Evolutionary conservation across 2,797 vertebrate genomes (phyloP), one percentile per base, ranked within the genome.

Genomic region (Xerus rutilus): DNA sequence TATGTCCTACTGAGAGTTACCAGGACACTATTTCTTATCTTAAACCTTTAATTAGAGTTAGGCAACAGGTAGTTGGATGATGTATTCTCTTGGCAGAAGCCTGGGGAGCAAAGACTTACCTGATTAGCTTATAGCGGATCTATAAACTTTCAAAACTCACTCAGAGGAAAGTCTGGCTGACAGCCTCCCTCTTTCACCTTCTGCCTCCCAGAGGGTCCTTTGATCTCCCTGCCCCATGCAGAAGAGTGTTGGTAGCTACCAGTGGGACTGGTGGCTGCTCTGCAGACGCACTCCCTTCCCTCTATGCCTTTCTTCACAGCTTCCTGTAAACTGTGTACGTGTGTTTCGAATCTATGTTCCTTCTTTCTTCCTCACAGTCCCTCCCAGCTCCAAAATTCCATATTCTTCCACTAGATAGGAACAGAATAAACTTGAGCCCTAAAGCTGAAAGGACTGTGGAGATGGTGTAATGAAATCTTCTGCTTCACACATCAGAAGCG

Each of bases 111-210:
- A 79, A 39, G 49, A 65, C 15, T 74, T 39, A 62, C 3, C 52
- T 97, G 88, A 89, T 65, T 35, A 39, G 70, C 94, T 93, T 65
- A 90, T 90, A 93, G n/a, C 65, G 82, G 49, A 92, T 43, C 17
- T 57, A 67, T 62, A 87, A 52, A 54, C 69, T 94, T 82, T 39
- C 77, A 57, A 69, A 94, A 43, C 3, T 14, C 23, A 20, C 54
- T 83, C 13, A 8, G n/a, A 69, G 23, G 65, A 18, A n/a, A 69
- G 47, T 62, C 54, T 67, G 76, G 20, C 9, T 64, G 69, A 14
- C 21, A 52, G n/a, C 10, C 25, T 72, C 10, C 59, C 25, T 18
- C 65, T 65, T 43, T 65, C 14, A 21, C 4, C 0, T 4, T 15
- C 65, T 0, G 0, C 73, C 74, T 18, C n/a, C 32, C 6, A 39